Evolutionary conservation across 1,140 invertebrate genomes (phyloP), one percentile per base, ranked within the genome.

Genomic region (Trinorchestia longiramus): DNA sequence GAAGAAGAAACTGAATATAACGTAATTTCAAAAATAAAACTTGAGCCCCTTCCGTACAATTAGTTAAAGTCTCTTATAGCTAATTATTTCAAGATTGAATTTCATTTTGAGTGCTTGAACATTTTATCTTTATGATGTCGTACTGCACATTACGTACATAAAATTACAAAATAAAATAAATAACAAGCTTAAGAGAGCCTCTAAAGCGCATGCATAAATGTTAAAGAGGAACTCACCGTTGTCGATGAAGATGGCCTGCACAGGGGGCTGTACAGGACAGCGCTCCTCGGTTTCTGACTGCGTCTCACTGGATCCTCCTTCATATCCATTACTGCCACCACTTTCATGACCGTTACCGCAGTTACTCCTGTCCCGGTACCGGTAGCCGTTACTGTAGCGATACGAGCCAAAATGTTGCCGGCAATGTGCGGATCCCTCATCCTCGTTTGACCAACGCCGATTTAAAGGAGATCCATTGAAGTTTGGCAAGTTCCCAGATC

Each of bases 401-500:
- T 45, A 47, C 1, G 43, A 43, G 28, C 92, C 92, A 40, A 47
- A 47, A 15, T 41, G 88, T 47, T 94, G 43, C n/a, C 47, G 43
- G 44, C 43, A 94, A 19, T 43, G 19, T 8, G 36, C 92, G 8
- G 92, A 94, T 43, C 43, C 92, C 28, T 94, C 92, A 40, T 94
- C 92, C 11, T 36, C 92, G 44, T 94, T 94, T n/a, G 92, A 94
- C 92, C 92, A 94, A 44, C 92, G 43, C 6, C 92, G 43, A 28
- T 94, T 43, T 42, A 91, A 44, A 91, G 88, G 91, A 23, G 87
- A 90, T 42, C 96, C 96, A 43, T 96, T 88, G 62, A 96, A 96
- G 40, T 96, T 95, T 23, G 45, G 95, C 90, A 96, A 96, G 95
- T 96, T 96, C 8, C 96, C 96, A 87, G 95, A 94, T 43, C 96